A percentile compares a stretch with the other conserved stretches of the same genome.
phyloP scores from a whole-genome alignment of 2,113 vertebrate species.

The Mus pahari region DNA sequence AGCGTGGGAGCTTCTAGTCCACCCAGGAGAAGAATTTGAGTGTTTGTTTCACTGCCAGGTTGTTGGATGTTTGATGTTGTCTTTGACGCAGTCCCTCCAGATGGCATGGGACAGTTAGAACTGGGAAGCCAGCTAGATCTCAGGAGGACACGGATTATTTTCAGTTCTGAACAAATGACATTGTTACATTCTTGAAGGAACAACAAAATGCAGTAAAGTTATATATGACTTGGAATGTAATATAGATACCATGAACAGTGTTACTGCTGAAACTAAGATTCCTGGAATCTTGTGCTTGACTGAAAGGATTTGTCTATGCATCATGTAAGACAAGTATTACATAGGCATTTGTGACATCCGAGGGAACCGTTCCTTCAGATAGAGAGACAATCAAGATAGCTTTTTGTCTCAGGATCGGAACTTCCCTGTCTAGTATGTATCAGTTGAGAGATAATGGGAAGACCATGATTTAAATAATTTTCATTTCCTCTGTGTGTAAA shows the following conservation, averaged over 20 bases:
- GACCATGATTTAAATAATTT: neutral
- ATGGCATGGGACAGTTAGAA: neutral
- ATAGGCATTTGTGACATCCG: neutral
- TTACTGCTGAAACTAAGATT: neutral
- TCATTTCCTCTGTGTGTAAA: neutral
- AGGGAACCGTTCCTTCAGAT: neutral
- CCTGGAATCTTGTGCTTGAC: neutral
- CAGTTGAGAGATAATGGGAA: neutral
- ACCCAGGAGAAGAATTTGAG: neutral
- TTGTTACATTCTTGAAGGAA: neutral
- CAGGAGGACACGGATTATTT: neutral
- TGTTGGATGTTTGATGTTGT: neutral
- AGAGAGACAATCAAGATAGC: neutral
- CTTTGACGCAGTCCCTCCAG: neutral
- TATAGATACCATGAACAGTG: neutral
- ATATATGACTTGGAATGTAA: conserved; percentile 8
- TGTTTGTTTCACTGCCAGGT: neutral
- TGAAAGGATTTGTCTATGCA: neutral
- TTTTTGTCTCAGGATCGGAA: fast-evolving
- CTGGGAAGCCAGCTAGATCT: neutral
- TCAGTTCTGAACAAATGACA: neutral
- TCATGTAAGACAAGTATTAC: neutral
- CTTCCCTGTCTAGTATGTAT: neutral
- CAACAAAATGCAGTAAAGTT: neutral
- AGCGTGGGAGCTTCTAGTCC: neutral